Percentiles rank a stretch among this genome's conserved stretches.
Conservation (phyloP, 2,113 vertebrate species). For the Sapajus apella region DNA sequence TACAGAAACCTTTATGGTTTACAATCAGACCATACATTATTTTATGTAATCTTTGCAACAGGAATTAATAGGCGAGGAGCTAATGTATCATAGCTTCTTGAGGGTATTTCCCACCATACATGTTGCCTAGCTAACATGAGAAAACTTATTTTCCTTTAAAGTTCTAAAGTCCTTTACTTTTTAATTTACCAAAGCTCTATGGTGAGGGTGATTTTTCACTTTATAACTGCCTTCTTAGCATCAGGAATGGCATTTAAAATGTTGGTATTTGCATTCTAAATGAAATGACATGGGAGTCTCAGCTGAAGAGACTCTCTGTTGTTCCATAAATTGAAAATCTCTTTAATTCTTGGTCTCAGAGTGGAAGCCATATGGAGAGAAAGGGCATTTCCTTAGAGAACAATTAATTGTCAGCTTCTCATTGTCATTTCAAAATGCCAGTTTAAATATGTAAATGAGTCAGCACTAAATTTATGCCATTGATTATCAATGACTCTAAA, state of each 20-base stretch:
- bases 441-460: constrained; percentile 65
- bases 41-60: not conserved
- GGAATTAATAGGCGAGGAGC: not conserved
- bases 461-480: constrained; percentile 34
- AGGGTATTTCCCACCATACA: not conserved
- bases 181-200: not conserved
- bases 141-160: not conserved
- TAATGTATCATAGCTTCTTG: not conserved
- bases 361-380: constrained; percentile 72
- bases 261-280: constrained; percentile 77
- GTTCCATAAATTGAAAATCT: constrained; percentile 71
- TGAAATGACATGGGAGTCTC: constrained; percentile 67
- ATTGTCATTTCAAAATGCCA: constrained; percentile 72
- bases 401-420: constrained; percentile 64
- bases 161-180: constrained; percentile 15
- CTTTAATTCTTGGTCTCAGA: constrained; percentile 68
- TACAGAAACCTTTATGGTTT: not conserved
- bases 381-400: constrained; percentile 67
- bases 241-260: constrained; percentile 40
- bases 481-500: constrained; percentile 16
- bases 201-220: not conserved
- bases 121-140: not conserved
- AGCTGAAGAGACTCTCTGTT: constrained; percentile 74
- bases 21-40: not conserved
- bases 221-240: constrained; percentile 57